phyloP scores from a whole-genome alignment of 2,113 vertebrate genomes.

The Sorex fumeus region DNA sequence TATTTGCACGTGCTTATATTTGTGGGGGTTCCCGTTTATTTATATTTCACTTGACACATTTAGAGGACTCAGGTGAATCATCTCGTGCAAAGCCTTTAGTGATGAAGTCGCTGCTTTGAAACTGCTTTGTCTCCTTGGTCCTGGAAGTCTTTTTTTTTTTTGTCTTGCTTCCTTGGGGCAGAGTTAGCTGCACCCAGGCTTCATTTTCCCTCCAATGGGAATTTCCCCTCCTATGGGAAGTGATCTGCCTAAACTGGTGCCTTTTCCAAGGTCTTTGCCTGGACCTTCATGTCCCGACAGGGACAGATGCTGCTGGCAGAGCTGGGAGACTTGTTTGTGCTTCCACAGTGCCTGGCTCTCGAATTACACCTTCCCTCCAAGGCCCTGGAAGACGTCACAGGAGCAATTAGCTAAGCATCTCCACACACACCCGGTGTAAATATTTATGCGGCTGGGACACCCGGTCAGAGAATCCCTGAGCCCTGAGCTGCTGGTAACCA shows the following conservation, averaged over 20 bases:
- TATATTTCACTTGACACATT: no score
- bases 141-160: neutral
- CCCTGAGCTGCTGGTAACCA: neutral
- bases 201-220: no score
- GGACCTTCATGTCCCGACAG: no score
- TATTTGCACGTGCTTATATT: no score
- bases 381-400: slow-evolving; percentile 72
- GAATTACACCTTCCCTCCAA: slow-evolving; percentile 65
- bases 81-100: no score
- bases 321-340: slow-evolving; percentile 61
- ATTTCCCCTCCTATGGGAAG: no score
- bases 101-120: neutral
- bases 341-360: slow-evolving; percentile 11
- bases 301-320: no score
- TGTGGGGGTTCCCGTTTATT: no score
- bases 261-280: no score
- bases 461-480: neutral
- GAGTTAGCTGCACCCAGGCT: no score
- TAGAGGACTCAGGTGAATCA: no score
- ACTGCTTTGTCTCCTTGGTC: fast-evolving
- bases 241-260: no score
- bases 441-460: slow-evolving; percentile 78
- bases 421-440: slow-evolving; percentile 65
- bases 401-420: slow-evolving; percentile 79
- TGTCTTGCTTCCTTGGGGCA: neutral